Conservation (phyloP, 2,888 invertebrate genomes). For the Parascotia fuliginaria region DNA sequence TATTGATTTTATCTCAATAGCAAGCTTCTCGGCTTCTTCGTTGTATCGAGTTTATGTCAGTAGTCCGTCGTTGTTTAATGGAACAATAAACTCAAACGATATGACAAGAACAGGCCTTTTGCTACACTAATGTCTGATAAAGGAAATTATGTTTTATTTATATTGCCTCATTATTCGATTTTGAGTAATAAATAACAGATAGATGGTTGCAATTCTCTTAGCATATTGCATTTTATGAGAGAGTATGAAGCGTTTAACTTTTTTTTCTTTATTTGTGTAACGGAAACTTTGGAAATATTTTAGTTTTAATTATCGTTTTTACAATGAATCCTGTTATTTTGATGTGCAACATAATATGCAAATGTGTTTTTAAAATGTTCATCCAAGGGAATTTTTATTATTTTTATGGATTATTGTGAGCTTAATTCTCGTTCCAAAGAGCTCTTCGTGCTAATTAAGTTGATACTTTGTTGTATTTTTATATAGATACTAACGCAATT, state of each 20-base stretch:
- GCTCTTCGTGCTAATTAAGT: not conserved
- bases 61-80: constrained; percentile 1
- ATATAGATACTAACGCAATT: not conserved
- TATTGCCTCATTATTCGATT: not conserved
- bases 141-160: not conserved
- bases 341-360: not conserved
- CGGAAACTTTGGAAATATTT: not conserved
- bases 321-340: not conserved
- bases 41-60: not conserved
- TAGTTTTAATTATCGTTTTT: not conserved
- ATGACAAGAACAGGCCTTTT: constrained; percentile 2
- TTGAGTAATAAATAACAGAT: not conserved
- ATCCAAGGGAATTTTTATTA: not conserved
- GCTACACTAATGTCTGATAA: not conserved
- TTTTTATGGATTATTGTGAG: constrained; percentile 1
- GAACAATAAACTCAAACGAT: constrained; percentile 11
- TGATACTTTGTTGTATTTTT: not conserved
- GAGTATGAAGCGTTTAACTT: not conserved
- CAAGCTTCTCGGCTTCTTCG: constrained; percentile 1
- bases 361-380: not conserved
- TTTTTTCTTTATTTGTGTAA: too few relatives aligned
- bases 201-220: not conserved
- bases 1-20: constrained; percentile 8
- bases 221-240: not conserved
- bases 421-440: not conserved